Conservation (phyloP, 1,140 invertebrate species). For the Cyclina sinensis region DNA sequence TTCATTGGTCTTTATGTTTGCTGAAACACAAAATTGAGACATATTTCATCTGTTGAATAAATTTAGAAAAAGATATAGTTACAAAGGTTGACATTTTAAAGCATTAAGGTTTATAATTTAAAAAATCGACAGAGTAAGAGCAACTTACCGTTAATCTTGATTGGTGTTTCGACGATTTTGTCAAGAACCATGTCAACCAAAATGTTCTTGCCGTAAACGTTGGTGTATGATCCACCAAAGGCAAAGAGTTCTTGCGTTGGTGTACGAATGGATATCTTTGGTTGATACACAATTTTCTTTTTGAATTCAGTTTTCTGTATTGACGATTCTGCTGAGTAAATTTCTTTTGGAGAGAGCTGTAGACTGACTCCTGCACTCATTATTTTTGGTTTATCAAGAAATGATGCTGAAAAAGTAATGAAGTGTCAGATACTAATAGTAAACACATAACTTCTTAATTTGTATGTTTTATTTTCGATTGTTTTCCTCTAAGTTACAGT, state of each 20-base stretch:
- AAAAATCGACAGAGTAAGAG: not conserved
- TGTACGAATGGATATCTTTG: conserved; percentile 64
- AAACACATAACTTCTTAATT: no score
- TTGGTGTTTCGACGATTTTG: conserved; percentile 33
- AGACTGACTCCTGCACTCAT: conserved; percentile 56
- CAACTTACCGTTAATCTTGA: conserved; percentile 39
- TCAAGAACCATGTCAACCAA: conserved; percentile 38
- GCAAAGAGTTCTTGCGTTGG: conserved; percentile 63
- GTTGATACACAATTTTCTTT: conserved; percentile 64
- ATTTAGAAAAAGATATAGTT: not conserved
- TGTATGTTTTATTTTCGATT: no score
- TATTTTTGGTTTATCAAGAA: conserved; percentile 64
- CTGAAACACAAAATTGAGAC: conserved; percentile 7
- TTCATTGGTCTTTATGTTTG: not conserved
- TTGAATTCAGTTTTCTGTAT: conserved; percentile 65
- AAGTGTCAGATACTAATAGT: no score
- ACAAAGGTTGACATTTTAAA: not conserved
- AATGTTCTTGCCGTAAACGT: conserved; percentile 48
- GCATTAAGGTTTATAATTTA: not conserved
- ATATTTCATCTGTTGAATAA: not conserved
- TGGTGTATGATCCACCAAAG: conserved; percentile 63
- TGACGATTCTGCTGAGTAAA: conserved; percentile 58
- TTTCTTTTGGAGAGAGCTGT: conserved; percentile 57
- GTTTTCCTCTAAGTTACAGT: no score
- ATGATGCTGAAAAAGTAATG: conserved; percentile 22